phyloP scores from a whole-genome alignment of 35 echinoderm and acorn worm genomes.

The Ophiothrix spiculata region DNA sequence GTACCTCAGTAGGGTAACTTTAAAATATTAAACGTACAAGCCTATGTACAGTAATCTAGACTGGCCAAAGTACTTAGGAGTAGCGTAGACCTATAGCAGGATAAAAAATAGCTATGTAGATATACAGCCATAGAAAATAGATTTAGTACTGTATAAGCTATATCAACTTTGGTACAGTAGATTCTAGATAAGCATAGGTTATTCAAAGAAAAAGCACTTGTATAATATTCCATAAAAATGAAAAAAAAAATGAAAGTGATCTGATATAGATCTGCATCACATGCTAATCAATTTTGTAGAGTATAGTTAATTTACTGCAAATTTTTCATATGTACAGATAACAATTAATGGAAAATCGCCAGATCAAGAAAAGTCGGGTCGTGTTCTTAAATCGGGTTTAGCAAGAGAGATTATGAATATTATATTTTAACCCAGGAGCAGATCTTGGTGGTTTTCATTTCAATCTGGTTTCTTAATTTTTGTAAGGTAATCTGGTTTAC shows the following conservation, averaged over 20 bases:
- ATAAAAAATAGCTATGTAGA: not conserved
- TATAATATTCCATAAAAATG: not conserved
- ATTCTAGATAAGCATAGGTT: not conserved
- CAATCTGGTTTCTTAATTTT: not conserved
- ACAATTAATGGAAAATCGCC: not conserved
- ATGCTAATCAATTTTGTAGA: constrained; percentile 2
- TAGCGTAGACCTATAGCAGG: not conserved
- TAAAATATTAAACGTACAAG: not conserved
- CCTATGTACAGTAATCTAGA: constrained; percentile 1
- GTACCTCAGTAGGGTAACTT: not conserved
- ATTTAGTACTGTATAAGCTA: too few relatives aligned
- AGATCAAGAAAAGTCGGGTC: not conserved
- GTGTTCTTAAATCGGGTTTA: not conserved
- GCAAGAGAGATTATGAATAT: not conserved
- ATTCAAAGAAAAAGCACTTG: not conserved
- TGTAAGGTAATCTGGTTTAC: constrained; percentile 3
- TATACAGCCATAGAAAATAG: not conserved
- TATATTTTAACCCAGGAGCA: not conserved
- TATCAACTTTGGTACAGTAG: not conserved
- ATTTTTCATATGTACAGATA: not conserved
- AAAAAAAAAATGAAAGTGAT: not conserved
- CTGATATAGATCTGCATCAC: not conserved
- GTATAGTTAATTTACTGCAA: not conserved
- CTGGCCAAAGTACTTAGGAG: not conserved
- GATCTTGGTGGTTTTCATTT: not conserved